phyloP scores from a whole-genome alignment of 2,113 vertebrate genomes.

The Trachemys scripta region DNA sequence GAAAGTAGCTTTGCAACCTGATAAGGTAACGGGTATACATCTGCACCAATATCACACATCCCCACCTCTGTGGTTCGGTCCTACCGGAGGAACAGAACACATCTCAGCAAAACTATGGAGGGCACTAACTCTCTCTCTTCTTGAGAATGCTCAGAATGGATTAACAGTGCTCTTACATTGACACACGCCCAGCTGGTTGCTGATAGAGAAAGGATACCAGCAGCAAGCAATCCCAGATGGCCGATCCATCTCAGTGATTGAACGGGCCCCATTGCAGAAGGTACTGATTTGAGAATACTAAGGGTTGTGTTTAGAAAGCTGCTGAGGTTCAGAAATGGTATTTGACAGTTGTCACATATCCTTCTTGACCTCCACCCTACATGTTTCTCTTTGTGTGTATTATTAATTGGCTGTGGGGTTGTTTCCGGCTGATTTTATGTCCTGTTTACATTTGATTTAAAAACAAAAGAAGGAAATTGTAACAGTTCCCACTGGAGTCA shows the following conservation, averaged over 20 bases:
- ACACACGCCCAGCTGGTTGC: not conserved
- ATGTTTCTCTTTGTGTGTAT: not conserved
- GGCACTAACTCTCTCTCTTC: not conserved
- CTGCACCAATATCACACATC: not conserved
- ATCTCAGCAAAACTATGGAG: not conserved
- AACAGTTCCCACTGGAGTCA: slow-evolving; percentile 4
- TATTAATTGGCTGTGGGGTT: not conserved
- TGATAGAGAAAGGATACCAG: not conserved
- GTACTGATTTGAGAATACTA: not conserved
- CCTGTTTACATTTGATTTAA: not conserved
- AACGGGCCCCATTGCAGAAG: not conserved
- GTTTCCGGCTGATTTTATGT: not conserved
- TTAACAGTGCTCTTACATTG: not conserved
- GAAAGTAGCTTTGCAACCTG: not conserved
- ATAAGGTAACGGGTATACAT: not conserved
- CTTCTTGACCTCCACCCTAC: not conserved
- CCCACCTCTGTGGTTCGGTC: not conserved
- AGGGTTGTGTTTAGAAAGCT: not conserved
- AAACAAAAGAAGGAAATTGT: slow-evolving; percentile 24
- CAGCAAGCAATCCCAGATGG: not conserved
- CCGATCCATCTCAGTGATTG: not conserved
- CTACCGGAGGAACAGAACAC: not conserved
- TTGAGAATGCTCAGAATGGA: not conserved
- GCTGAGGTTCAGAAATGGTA: slow-evolving; percentile 4
- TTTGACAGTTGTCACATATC: not conserved